Evolutionary conservation across 2,113 vertebrate species (phyloP).

Genomic region (Hystrix brachyura): DNA sequence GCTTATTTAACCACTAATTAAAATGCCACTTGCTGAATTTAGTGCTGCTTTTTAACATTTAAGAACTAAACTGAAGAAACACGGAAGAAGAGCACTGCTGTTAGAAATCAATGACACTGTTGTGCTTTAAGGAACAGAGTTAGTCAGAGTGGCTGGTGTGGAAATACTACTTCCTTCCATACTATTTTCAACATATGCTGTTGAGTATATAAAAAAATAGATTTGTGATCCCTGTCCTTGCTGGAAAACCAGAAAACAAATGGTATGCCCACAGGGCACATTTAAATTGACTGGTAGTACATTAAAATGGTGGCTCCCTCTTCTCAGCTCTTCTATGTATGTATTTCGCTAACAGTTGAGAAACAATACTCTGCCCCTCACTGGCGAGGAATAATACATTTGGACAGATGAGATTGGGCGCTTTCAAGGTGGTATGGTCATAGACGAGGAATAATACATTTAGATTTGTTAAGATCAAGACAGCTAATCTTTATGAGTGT

Average conservation of each 20-base stretch:
- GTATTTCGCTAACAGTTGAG: neutral
- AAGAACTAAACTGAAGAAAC: constrained; percentile 25
- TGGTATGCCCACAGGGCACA: neutral
- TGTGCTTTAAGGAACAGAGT: constrained; percentile 50
- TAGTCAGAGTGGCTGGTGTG: neutral
- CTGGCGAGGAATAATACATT: neutral
- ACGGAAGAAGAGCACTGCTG: neutral
- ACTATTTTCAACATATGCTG: constrained; percentile 31
- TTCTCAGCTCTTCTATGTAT: neutral
- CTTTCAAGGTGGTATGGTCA: too few species aligned
- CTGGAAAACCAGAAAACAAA: constrained; percentile 57
- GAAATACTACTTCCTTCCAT: neutral
- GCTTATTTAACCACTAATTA: constrained; percentile 40
- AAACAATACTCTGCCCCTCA: neutral
- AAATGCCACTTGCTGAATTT: constrained; percentile 60
- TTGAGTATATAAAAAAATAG: constrained; percentile 2
- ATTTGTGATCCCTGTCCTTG: constrained; percentile 8
- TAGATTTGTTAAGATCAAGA: neutral
- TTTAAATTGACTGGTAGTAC: neutral
- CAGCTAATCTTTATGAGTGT: neutral
- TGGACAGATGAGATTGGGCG: neutral
- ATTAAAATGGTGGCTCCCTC: neutral
- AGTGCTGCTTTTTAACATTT: constrained; percentile 22
- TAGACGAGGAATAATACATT: neutral
- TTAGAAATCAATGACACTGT: constrained; percentile 49